phyloP scores from a whole-genome alignment of 2,888 invertebrate genomes.

The Stegana nigrithorax region DNA sequence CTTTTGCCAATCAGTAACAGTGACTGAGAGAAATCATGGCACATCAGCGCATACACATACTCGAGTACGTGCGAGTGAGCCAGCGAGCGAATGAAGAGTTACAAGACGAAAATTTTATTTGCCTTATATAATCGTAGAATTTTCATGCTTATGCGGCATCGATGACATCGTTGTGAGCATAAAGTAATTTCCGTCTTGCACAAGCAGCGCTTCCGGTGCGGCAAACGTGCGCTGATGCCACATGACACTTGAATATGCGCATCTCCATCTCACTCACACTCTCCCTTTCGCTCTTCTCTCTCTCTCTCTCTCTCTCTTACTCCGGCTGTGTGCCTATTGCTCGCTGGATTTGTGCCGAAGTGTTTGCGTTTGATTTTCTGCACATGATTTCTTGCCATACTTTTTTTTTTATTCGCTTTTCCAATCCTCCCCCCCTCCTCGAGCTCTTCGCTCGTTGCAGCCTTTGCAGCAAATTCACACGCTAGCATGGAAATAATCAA shows the following conservation, averaged over 20 bases:
- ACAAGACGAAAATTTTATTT: too few relatives aligned
- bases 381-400: constrained; percentile 35
- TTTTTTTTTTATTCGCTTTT: constrained; percentile 22
- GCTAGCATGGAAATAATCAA: constrained; percentile 61
- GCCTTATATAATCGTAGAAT: too few relatives aligned
- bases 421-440: too few relatives aligned
- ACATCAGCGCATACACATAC: too few relatives aligned
- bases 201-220: constrained; percentile 61
- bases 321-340: constrained; percentile 1
- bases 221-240: constrained; percentile 53
- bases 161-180: constrained; percentile 63
- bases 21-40: too few relatives aligned
- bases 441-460: constrained; percentile 20
- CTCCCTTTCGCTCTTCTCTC: background rate
- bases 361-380: constrained; percentile 38
- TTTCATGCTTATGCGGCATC: constrained; percentile 58
- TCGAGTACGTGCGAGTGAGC: too few relatives aligned
- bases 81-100: too few relatives aligned
- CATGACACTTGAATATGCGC: constrained; percentile 50
- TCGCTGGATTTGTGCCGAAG: too few relatives aligned
- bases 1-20: too few relatives aligned
- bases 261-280: background rate
- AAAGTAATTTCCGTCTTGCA: constrained; percentile 63
- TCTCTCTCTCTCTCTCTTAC: background rate
- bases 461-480: constrained; percentile 35